Conservation (phyloP, 2,113 vertebrate species). For the Hydropotes inermis region DNA sequence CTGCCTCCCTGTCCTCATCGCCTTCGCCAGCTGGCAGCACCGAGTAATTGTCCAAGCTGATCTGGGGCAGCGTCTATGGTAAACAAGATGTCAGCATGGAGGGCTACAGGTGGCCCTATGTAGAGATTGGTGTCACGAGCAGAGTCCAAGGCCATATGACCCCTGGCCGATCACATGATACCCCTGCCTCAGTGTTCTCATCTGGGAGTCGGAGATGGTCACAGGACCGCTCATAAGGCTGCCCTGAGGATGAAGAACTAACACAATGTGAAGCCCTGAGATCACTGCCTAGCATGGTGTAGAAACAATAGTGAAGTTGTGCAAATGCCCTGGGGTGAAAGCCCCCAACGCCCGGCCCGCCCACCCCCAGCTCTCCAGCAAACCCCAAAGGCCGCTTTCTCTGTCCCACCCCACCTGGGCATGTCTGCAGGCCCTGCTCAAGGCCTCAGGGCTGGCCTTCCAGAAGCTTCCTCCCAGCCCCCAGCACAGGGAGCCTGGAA, state of each 20-base stretch:
- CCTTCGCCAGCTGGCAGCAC: slow-evolving; percentile 90
- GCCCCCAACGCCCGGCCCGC: fast-evolving
- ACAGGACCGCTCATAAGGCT: too few relatives aligned
- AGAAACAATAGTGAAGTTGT: fast-evolving
- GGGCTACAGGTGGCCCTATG: fast-evolving
- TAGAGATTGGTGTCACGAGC: fast-evolving
- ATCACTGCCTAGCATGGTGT: fast-evolving
- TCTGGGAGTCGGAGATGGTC: neutral
- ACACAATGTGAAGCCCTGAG: fast-evolving
- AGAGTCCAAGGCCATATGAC: fast-evolving
- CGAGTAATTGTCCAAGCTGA: slow-evolving; percentile 92
- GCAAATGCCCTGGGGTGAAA: neutral
- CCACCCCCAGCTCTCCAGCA: neutral
- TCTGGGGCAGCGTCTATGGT: slow-evolving; percentile 86
- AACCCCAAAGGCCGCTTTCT: neutral
- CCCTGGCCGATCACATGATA: fast-evolving
- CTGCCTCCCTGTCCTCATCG: slow-evolving; percentile 91
- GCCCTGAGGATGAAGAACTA: fast-evolving
- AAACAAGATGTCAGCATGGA: fast-evolving
- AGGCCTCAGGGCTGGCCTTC: neutral
- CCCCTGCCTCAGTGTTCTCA: neutral
- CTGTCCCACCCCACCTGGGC: neutral
- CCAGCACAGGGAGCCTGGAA: neutral
- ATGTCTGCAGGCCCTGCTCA: neutral
- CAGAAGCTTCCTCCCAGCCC: neutral